phyloP scores from a whole-genome alignment of 2,888 invertebrate species.

The Clanis bilineata region DNA sequence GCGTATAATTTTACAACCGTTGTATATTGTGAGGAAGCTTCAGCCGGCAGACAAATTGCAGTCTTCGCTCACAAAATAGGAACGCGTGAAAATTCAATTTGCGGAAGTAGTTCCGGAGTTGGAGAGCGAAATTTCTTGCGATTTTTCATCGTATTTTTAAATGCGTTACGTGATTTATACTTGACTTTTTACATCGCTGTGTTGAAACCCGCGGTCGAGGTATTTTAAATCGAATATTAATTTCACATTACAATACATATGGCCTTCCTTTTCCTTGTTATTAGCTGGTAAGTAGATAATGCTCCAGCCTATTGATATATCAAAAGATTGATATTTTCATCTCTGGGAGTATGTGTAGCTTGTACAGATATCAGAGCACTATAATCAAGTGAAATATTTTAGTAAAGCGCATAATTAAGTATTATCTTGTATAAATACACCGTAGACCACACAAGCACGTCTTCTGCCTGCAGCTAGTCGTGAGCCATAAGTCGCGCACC shows the following conservation, averaged over 20 bases:
- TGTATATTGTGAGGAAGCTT: constrained; percentile 37
- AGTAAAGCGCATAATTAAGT: constrained; percentile 42
- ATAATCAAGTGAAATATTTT: not conserved
- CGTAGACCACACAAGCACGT: constrained; percentile 66
- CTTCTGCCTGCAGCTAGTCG: constrained; percentile 68
- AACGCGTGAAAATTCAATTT: constrained; percentile 53
- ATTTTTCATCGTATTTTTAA: constrained; percentile 7
- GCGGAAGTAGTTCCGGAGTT: constrained; percentile 40
- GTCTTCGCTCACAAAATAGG: constrained; percentile 38
- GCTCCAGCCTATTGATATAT: not conserved
- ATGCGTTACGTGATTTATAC: constrained; percentile 6
- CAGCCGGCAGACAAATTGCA: constrained; percentile 49
- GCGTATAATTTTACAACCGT: constrained; percentile 39
- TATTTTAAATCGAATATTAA: not conserved
- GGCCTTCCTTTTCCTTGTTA: not conserved
- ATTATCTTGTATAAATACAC: constrained; percentile 44
- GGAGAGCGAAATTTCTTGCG: constrained; percentile 18
- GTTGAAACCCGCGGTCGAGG: not conserved
- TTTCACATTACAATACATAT: not conserved
- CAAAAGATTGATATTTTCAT: not conserved
- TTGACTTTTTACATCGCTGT: not conserved
- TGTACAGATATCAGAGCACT: not conserved
- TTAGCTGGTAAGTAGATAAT: not conserved
- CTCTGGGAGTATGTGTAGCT: not conserved
- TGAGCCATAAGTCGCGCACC: constrained; percentile 63